Evolutionary conservation across 2,888 invertebrate genomes (phyloP), one percentile per base, ranked within the genome.

Genomic region (Ophioninae sp.): DNA sequence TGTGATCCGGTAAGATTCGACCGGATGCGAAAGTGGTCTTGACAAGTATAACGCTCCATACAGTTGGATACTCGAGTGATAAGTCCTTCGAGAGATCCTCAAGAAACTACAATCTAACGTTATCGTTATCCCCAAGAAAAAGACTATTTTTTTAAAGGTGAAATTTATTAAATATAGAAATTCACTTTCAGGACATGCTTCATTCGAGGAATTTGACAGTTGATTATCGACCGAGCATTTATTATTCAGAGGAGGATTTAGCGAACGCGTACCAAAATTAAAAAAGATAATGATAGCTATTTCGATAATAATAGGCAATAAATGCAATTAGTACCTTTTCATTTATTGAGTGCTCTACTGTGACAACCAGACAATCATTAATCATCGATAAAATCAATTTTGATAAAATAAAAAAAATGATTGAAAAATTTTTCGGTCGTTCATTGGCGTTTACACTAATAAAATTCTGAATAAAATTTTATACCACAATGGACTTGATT

Each of bases 31-130:
- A 62, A 44, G 61, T 72, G 41, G 44, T 20, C 64, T 50, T 81
- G 41, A n/a, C 8, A 64, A 86, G 84, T 69, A 90, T 89, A 89
- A 80, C 89, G 59, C 77, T 88, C 37, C 81, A 85, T 50, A 90
- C 88, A 23, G 82, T 89, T 72, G 86, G 76, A 64, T 82, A 88
- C 81, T 87, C 88, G 69, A 72, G 83, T 69, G 83, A 82, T 20
- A 87, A 81, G 73, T 80, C 84, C 21, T 69, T 85, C 69, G 82
- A 84, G 78, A 69, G 76, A 77, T 83, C 83, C 41, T 72, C 79
- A 23, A 78, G 77, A 69, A 62, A 81, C n/a, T 30, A 56, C 5
- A 85, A 76, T 50, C 73, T 79, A 21, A 86, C 83, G 23, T 69
- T 85, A 74, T 82, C 79, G n/a, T 82, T 79, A n/a, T 81, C 79